Evolutionary conservation across 2,113 vertebrate species (phyloP), one percentile per base, ranked within the genome.

Genomic region (Acanthisitta chloris): DNA sequence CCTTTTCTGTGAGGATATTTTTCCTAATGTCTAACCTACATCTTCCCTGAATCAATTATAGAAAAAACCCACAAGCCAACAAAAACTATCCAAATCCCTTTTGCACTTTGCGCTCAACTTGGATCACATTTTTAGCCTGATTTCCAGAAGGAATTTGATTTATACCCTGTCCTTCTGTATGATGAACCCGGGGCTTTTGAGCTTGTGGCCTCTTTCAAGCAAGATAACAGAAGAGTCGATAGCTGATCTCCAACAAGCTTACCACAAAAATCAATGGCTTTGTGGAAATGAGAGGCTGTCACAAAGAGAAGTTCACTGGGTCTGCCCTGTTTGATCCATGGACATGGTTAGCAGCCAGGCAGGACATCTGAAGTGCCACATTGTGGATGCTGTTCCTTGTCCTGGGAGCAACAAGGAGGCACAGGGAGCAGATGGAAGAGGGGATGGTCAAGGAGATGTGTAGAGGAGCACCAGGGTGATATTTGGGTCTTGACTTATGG

Each of bases 301-400:
- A 18, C 7, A 2, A 42, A 25, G 18, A n/a, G 29, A 23, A 57
- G 17, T 2, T 77, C 45, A 31, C 19, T 1, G 0, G 20, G 36
- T 36, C 21, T 42, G 3, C 24, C 36, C 12, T 14, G 5, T 14
- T 11, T 40, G 76, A 61, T 17, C 19, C 1, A 0, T 2, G 23
- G 72, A 34, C 12, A 8, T 0, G 0, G 11, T 31, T 14, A 26
- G 4, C 48, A 45, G 25, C 10, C 2, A 2, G 45, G 8, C n/a
- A 79, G 42, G 36, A 36, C n/a, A 33, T 8, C 8, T 29, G 5
- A 1, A n/a, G 51, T 10, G 12, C 17, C 5, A 2, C 24, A 14
- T 28, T 0, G 1, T 0, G 2, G 31, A 18, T 20, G 34, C 43
- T 54, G 23, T 11, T 46, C 31, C 59, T 54, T 34, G 40, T 46